Evolutionary conservation across 2,113 vertebrate species (phyloP), one percentile per base, ranked within the genome.

Genomic region (Apeltes quadracus): DNA sequence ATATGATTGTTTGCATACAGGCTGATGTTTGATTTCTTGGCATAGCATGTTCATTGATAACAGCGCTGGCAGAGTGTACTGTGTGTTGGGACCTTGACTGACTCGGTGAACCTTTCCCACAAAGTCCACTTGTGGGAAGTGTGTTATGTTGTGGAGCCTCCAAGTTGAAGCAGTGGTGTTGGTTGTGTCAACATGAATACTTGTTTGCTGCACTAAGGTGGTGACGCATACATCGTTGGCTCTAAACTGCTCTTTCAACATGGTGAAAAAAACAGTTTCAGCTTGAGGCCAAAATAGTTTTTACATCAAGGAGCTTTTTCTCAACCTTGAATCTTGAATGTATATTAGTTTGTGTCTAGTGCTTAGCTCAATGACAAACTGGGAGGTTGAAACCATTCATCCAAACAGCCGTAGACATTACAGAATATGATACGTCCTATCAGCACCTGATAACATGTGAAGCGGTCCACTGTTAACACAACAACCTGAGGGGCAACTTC

Each of bases 21-120:
- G 23, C 44, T 67, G 34, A 70, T 32, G 72, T 39, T 54, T 57
- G 48, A 50, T 53, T 56, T 38, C 16, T 32, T 78, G 56, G 54
- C 48, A 12, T 25, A 16, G 0, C 23, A 38, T 7, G 0, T 58
- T 58, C 41, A 11, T 34, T 34, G 29, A 50, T 59, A 57, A 22
- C 13, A 25, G 2, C 7, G 3, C 25, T 32, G 11, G 39, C 44
- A 46, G 51, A 68, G n/a, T 48, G 6, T 5, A 9, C 14, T 67
- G 38, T 41, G 25, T 61, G 53, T 57, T 61, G 38, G 48, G 34
- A 53, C 7, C 11, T 0, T 34, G 25, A 5, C 15, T 20, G 50
- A 20, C 34, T 2, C 1, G 54, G 6, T 61, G 27, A 14, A 34
- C 20, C 23, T 8, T 36, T 68, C 44, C 5, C 2, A 25, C 29